These are phyloP conservation scores for Scomber colias DNA, from an alignment of 2,113 vertebrate genomes.

Conservation along the genomic window DNA sequence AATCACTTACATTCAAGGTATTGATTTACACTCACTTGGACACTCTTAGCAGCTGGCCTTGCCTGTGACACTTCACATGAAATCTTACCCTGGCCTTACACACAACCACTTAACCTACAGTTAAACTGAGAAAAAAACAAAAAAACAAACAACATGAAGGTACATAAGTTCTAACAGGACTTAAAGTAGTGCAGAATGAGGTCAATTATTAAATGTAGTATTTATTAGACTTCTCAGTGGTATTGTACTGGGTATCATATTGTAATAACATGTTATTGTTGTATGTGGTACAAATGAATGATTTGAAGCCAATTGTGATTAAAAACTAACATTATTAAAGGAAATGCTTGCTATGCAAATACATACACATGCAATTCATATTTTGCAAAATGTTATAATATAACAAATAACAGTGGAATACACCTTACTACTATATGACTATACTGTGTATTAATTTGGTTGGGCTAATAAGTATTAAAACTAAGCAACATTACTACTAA, in stretches of 20 bases:
- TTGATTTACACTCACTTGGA: constrained; percentile 60
- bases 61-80: constrained; percentile 20
- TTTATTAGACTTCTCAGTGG: not conserved
- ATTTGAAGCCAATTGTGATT: not conserved
- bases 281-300: not conserved
- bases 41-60: constrained; percentile 23
- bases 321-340: not conserved
- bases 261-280: not conserved
- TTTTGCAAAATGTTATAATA: too few species aligned
- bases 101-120: not conserved
- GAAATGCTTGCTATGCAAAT: too few species aligned
- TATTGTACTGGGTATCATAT: not conserved
- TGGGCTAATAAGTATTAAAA: not conserved
- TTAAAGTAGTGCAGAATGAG: not conserved
- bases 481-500: not conserved
- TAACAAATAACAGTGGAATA: not conserved
- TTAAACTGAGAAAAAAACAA: not conserved
- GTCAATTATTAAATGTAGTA: not conserved
- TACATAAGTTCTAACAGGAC: not conserved
- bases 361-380: too few species aligned
- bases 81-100: not conserved
- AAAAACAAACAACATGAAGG: not conserved
- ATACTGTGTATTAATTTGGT: not conserved
- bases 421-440: not conserved
- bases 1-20: constrained; percentile 55